Percentiles rank a stretch among this genome's conserved stretches.
phyloP scores from a whole-genome alignment of 2,113 vertebrate species.

The Neolamprologus caudopunctatus region DNA sequence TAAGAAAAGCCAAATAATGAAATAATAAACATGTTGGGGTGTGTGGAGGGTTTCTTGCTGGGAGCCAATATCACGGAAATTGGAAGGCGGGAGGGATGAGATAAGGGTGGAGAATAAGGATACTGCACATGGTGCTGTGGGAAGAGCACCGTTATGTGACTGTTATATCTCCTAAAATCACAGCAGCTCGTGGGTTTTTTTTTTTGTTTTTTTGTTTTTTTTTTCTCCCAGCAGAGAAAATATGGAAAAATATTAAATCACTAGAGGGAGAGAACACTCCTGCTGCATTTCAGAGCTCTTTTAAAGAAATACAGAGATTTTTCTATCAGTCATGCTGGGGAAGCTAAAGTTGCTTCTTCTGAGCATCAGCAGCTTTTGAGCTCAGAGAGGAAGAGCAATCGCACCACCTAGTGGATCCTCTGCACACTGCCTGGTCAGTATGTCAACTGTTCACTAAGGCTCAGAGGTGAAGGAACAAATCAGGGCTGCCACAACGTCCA shows the following conservation, averaged over 20 bases:
- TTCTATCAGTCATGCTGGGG: not conserved
- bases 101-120: not conserved
- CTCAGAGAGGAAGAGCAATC: not conserved
- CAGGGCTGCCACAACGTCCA: not conserved
- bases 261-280: not conserved
- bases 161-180: not conserved
- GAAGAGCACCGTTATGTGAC: not conserved
- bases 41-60: not conserved
- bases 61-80: not conserved
- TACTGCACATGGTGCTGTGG: not conserved
- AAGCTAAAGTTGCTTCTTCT: not conserved
- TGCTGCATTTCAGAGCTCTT: not conserved
- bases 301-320: not conserved
- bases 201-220: not conserved
- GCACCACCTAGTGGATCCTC: constrained; percentile 5
- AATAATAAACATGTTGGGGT: not conserved
- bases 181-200: not conserved
- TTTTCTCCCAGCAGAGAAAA: not conserved
- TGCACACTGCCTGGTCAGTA: not conserved
- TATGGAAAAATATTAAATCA: not conserved
- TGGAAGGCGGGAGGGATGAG: not conserved
- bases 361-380: not conserved
- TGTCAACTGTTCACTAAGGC: not conserved
- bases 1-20: not conserved
- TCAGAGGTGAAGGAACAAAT: not conserved